A percentile compares a stretch with the other conserved stretches of the same genome.
Conservation (phyloP, 1,140 invertebrate species). For the Tetraneura akinire region DNA sequence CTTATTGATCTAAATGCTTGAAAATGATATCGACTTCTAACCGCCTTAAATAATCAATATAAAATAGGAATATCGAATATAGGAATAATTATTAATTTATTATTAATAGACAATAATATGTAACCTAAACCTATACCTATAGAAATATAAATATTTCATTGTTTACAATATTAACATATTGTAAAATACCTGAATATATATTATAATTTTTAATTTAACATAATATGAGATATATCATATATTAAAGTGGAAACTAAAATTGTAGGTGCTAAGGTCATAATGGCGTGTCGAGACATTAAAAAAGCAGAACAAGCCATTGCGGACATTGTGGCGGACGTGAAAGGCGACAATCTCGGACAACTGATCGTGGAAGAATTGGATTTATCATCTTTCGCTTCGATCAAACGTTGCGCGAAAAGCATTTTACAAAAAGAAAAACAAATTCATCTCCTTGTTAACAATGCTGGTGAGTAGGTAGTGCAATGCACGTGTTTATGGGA, state of each 20-base stretch:
- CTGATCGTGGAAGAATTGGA: conserved; percentile 68
- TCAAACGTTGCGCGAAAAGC: conserved; percentile 69
- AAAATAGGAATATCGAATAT: too few species aligned
- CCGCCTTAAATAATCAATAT: too few species aligned
- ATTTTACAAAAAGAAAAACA: conserved; percentile 65
- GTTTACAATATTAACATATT: too few species aligned
- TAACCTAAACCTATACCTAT: too few species aligned
- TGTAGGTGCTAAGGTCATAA: conserved; percentile 63
- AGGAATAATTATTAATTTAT: too few species aligned
- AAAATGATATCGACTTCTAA: too few species aligned
- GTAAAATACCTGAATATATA: too few species aligned
- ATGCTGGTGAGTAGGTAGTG: conserved; percentile 68
- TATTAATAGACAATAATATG: too few species aligned
- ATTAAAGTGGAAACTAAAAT: background rate
- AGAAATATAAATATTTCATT: too few species aligned
- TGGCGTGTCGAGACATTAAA: conserved; percentile 67
- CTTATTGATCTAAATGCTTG: too few species aligned
- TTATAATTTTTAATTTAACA: too few species aligned
- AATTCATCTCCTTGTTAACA: conserved; percentile 77
- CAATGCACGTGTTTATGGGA: background rate
- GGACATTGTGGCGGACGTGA: conserved; percentile 58
- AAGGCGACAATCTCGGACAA: conserved; percentile 60
- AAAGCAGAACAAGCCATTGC: conserved; percentile 61
- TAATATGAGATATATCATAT: too few species aligned
- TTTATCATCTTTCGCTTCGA: conserved; percentile 71